Percentiles rank a stretch among this genome's conserved stretches.
Conservation (phyloP, 23 tunicate species). For the Aplidium turbinatum region DNA sequence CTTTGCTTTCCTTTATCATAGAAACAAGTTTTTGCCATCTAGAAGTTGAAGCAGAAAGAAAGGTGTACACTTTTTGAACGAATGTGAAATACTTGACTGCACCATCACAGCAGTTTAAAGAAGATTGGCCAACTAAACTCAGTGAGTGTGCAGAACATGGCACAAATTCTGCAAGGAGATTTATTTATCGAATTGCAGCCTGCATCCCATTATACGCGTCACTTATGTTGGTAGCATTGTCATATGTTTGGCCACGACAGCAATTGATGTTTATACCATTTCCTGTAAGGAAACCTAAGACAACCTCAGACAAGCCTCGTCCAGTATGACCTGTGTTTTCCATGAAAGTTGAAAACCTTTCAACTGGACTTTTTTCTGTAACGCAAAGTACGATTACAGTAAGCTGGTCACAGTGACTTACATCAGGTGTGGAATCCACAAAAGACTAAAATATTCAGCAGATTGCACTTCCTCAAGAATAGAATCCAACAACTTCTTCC, state of each 20-base stretch:
- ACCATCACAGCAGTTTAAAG: constrained; percentile 1
- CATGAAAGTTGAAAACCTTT: no score
- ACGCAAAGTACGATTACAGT: constrained; percentile 11
- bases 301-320: no score
- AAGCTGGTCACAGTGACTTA: constrained; percentile 19
- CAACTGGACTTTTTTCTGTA: no score
- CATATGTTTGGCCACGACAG: constrained; percentile 24
- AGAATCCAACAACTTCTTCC: no score
- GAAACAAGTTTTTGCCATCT: no score
- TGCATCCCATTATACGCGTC: constrained; percentile 18
- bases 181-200: constrained; percentile 1
- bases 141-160: constrained; percentile 30
- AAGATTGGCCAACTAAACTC: constrained; percentile 7
- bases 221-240: constrained; percentile 15
- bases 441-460: no score
- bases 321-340: no score
- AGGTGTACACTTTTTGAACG: constrained; percentile 7
- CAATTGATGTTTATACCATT: neutral
- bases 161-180: neutral
- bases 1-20: no score
- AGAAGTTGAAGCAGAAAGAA: constrained; percentile 34
- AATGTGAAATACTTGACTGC: neutral
- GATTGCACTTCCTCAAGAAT: no score
- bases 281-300: no score
- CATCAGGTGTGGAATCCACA: constrained; percentile 34